phyloP scores from a whole-genome alignment of 2,113 vertebrate species.

The Oryzias celebensis region DNA sequence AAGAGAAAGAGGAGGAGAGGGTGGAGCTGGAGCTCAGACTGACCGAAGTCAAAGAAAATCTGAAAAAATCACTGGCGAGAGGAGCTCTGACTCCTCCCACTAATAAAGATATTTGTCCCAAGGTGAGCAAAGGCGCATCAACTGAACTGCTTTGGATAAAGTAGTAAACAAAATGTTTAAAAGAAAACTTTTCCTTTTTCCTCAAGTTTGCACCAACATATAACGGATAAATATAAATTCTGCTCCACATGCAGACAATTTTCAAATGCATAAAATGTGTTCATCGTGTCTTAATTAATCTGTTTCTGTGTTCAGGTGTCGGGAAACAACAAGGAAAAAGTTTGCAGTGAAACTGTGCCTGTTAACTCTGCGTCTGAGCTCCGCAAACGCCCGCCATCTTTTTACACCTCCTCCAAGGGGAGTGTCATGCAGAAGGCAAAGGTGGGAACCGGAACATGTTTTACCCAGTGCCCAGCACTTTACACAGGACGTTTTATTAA shows the following conservation, averaged over 20 bases:
- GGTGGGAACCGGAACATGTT: slow-evolving; percentile 70
- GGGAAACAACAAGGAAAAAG: slow-evolving; percentile 75
- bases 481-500: not conserved
- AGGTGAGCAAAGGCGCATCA: slow-evolving; percentile 40
- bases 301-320: slow-evolving; percentile 42
- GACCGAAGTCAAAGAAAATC: slow-evolving; percentile 89
- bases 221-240: not conserved
- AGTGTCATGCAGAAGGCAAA: slow-evolving; percentile 94
- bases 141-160: not conserved
- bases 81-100: slow-evolving; percentile 83
- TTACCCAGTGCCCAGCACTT: not conserved
- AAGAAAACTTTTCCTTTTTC: too few relatives aligned
- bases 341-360: slow-evolving; percentile 78
- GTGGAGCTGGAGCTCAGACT: slow-evolving; percentile 91
- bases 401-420: slow-evolving; percentile 83
- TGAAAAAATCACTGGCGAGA: slow-evolving; percentile 91
- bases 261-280: too few relatives aligned
- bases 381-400: slow-evolving; percentile 86
- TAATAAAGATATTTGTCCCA: slow-evolving; percentile 71
- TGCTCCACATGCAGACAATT: too few relatives aligned
- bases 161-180: too few relatives aligned
- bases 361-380: slow-evolving; percentile 90
- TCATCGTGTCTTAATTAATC: not conserved
- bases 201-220: not conserved
- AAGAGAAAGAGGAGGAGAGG: slow-evolving; percentile 85